phyloP scores from a whole-genome alignment of 2,797 vertebrate genomes.

The Parauchenoglanis punctatus region DNA sequence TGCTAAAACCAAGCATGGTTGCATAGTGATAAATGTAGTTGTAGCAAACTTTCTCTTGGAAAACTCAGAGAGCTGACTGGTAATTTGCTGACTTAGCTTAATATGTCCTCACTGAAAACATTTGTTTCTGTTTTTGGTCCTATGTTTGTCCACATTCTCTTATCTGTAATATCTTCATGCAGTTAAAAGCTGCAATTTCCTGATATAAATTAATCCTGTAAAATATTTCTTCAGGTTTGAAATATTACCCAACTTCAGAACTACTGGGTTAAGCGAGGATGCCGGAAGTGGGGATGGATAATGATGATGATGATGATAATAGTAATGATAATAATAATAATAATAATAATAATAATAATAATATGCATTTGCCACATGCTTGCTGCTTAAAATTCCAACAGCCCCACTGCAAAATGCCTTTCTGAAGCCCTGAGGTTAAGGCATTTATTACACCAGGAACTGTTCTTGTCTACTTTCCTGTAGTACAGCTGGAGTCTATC shows the following conservation, averaged over 20 bases:
- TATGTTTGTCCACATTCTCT: not conserved
- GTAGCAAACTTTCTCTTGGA: too few species aligned
- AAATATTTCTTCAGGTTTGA: not conserved
- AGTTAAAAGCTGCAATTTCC: not conserved
- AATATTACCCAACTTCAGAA: not conserved
- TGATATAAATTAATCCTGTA: not conserved
- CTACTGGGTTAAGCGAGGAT: not conserved
- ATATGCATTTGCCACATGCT: not conserved
- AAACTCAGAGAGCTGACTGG: not conserved
- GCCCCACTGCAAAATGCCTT: not conserved
- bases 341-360: not conserved
- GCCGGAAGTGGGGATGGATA: not conserved
- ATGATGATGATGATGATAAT: too few species aligned
- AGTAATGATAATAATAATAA: too few species aligned
- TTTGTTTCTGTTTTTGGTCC: not conserved
- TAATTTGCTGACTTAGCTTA: not conserved
- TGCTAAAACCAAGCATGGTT: too few species aligned
- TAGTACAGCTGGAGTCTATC: slow-evolving; percentile 8
- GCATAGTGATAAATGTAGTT: not conserved
- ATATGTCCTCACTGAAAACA: not conserved
- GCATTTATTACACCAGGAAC: not conserved
- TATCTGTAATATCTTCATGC: not conserved
- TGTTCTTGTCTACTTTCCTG: slow-evolving; percentile 4
- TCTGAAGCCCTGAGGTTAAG: not conserved
- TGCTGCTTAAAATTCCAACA: not conserved